Evolutionary conservation across 2,797 vertebrate genomes (phyloP), one percentile per base, ranked within the genome.

Genomic region (Rhadinocentrus ornatus): DNA sequence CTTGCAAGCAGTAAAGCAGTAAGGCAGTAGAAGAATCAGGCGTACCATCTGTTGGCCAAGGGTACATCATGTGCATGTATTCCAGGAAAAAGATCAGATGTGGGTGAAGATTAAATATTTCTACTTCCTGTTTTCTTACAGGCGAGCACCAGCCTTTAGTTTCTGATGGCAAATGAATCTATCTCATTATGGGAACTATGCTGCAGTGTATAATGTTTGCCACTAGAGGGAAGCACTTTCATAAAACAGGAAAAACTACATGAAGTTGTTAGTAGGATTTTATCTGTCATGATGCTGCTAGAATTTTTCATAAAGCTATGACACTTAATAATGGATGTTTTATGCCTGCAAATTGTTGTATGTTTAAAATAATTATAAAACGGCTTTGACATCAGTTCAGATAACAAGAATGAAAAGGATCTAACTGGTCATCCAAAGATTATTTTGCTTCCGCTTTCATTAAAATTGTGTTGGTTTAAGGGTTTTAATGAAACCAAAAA

Each of bases 211-310:
- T 0, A 0, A 0, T 0, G 61, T 2, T 24, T 15, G n/a, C 67
- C 90, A 83, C 88, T 72, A 89, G 92, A 83, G 80, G 86, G 87
- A 69, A 88, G 78, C 73, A 82, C 62, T 48, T 73, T 46, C 68
- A 64, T 27, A 24, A 63, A 60, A 22, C 13, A 63, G 3, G 31
- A 7, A 54, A n/a, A 13, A 27, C 31, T 27, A n/a, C 11, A 69
- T 20, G 9, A 16, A 3, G 34, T 16, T 62, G 5, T 52, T 70
- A 16, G 9, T 56, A 22, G 37, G 29, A 59, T 10, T 62, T 27
- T 50, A 4, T 63, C 1, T 29, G 1, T 63, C 22, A 18, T 69
- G 46, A 13, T 66, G 53, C 31, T 53, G 5, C 1, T 12, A 13
- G 18, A 41, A 6, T 24, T 12, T 66, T 67, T 50, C 15, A 62